Base-by-base conservation (phyloP, 1,140 invertebrate species). In the Rhopalosiphum padi region DNA sequence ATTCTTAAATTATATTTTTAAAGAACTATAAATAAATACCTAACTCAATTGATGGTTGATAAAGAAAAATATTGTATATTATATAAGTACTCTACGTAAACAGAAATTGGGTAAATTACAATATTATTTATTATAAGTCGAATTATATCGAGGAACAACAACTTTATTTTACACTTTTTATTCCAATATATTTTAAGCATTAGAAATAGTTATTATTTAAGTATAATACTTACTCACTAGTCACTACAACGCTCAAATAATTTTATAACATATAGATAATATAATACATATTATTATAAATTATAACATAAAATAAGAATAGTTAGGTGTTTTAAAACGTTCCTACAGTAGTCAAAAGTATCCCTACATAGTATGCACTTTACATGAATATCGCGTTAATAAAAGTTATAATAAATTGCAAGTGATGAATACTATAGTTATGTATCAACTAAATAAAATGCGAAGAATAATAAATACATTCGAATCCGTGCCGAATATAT, bases 111-210 rank as follows among this genome's bases (percentile, higher is more conserved):
- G 25, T 30, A 23, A 60, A 60, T 8, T 68, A 18, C 15, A 68
- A 68, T 51, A 18, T 68, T 53, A 53, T 53, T n/a, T n/a, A 68
- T 68, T 30, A 68, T 15, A 68, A 68, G 30, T 68, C 30, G 18
- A 68, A 15, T 68, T 68, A 68, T 68, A n/a, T 6, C 15, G 30
- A 68, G 30, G 60, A 68, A 68, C n/a, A 68, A 68, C 30, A n/a
- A 68, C 60, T 68, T 68, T 68, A 68, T 68, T 68, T n/a, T 68
- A 68, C 60, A 68, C 60, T 68, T 68, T 68, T 68, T 18, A 68
- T 68, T 68, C 30, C 60, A 68, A 68, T 68, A 68, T 18, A n/a
- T n/a, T n/a, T 68, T 68, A n/a, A 68, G 30, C 60, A 68, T 68
- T 15, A 68, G 30, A 68, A 68, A 68, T 68, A 18, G 15, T 18